These are phyloP conservation scores for Psittacula derbiana DNA, from an alignment of 2,797 vertebrate genomes.

Conservation along the genomic window DNA sequence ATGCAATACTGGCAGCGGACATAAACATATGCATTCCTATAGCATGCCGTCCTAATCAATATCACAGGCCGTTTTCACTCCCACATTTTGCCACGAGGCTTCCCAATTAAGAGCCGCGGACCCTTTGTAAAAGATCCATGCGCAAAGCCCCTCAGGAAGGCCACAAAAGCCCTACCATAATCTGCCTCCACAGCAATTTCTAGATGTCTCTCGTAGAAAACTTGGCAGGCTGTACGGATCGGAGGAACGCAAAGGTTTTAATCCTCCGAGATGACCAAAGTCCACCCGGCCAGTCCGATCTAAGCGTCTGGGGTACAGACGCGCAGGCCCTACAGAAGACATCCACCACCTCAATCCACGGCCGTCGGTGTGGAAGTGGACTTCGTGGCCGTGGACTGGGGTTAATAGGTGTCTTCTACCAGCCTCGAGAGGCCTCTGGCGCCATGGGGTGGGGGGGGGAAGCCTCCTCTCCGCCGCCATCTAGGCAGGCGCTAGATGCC, in stretches of 20 bases:
- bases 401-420: neutral
- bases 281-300: neutral
- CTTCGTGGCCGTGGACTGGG: neutral
- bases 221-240: neutral
- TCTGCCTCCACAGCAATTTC: constrained; percentile 15
- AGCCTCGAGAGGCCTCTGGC: neutral
- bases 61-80: neutral
- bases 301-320: accelerated
- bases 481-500: neutral
- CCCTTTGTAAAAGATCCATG: neutral
- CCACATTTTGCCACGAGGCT: neutral
- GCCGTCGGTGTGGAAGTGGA: neutral
- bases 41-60: neutral
- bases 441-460: accelerated
- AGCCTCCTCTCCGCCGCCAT: neutral
- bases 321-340: neutral
- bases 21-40: neutral
- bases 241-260: neutral
- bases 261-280: neutral
- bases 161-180: neutral
- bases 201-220: neutral
- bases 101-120: neutral
- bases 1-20: constrained; percentile 39
- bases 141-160: neutral
- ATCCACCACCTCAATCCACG: neutral